Percentiles rank a stretch among this genome's conserved stretches.
Conservation (phyloP, 2,797 vertebrate species). For the Parotocinclus haroldoi region DNA sequence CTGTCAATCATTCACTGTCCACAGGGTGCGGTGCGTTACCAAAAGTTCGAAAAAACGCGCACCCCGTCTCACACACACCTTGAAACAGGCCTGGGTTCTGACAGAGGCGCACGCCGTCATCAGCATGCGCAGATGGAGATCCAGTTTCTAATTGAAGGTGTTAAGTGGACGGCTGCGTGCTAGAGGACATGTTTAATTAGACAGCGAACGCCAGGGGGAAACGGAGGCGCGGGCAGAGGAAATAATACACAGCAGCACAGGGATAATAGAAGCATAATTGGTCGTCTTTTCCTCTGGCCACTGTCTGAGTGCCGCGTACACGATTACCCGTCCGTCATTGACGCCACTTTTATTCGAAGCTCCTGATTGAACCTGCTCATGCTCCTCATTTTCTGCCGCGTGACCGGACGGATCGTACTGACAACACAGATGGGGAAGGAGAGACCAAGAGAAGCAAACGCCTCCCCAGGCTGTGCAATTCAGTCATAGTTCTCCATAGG, state of each 20-base stretch:
- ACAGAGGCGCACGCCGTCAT: conserved; percentile 3
- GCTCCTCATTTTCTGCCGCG: conserved; percentile 26
- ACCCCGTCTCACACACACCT: conserved; percentile 12
- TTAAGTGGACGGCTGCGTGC: conserved; percentile 63
- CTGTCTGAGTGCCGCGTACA: conserved; percentile 57
- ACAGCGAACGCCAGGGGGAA: conserved; percentile 56
- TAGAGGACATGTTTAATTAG: conserved; percentile 68
- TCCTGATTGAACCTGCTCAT: conserved; percentile 25
- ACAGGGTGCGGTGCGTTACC: conserved; percentile 40
- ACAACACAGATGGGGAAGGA: no score
- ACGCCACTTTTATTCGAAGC: no score
- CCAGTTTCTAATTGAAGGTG: conserved; percentile 65
- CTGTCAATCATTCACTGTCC: conserved; percentile 53
- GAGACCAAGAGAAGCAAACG: no score
- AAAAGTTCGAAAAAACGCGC: conserved; percentile 3
- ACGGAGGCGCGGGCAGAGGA: conserved; percentile 42
- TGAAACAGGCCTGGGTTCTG: no score
- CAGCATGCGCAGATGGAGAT: conserved; percentile 44
- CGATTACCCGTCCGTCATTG: conserved; percentile 40
- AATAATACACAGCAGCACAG: conserved; percentile 13
- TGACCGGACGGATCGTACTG: not conserved
- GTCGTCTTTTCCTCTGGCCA: conserved; percentile 29
- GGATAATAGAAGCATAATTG: no score
- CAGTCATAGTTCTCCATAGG: no score
- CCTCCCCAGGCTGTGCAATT: no score